phyloP scores from a whole-genome alignment of 2,113 vertebrate genomes.

The Colaptes auratus region DNA sequence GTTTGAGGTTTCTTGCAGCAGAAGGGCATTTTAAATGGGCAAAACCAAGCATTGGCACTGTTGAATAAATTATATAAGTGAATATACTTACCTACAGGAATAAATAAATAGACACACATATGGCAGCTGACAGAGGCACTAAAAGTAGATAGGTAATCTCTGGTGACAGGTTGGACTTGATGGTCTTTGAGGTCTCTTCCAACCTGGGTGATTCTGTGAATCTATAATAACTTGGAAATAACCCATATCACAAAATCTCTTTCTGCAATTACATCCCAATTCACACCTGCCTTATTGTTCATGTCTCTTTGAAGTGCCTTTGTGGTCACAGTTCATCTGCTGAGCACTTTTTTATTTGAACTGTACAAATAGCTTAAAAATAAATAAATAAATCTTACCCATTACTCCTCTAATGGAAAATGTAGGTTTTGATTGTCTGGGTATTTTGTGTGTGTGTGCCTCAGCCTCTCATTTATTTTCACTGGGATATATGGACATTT shows the following conservation, averaged over 20 bases:
- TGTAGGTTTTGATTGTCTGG: rapidly evolving
- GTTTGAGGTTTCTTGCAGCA: neutral
- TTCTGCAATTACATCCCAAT: neutral
- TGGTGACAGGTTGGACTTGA: too few species aligned
- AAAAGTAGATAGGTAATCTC: neutral
- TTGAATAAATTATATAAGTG: neutral
- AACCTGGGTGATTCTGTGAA: too few species aligned
- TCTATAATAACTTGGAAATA: neutral
- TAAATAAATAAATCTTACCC: neutral
- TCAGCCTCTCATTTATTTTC: neutral
- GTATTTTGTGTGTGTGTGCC: neutral
- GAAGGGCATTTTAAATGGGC: neutral
- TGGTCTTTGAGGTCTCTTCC: too few species aligned
- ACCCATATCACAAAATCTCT: neutral
- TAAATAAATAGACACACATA: neutral
- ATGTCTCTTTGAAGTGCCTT: neutral
- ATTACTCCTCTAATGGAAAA: neutral
- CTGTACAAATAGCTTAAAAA: neutral
- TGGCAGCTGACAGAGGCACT: neutral
- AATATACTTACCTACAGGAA: neutral
- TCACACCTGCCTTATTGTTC: neutral
- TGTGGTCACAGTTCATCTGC: neutral
- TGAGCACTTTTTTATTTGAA: neutral
- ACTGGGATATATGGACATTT: neutral
- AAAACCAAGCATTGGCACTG: neutral